phyloP scores from a whole-genome alignment of 2,888 invertebrate species.

The Linyphia triangularis region DNA sequence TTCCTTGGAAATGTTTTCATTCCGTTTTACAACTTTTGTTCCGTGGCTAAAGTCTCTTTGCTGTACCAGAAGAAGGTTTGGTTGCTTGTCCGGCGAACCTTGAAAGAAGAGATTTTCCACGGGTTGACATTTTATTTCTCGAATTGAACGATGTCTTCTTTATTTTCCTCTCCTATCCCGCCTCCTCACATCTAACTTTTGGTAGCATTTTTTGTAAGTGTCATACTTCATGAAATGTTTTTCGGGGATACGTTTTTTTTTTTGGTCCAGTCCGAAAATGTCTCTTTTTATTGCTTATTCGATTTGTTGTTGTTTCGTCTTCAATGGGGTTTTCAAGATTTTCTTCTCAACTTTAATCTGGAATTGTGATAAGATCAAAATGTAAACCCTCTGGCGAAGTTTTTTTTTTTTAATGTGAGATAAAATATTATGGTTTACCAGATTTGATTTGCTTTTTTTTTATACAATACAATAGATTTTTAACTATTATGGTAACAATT shows the following conservation, averaged over 20 bases:
- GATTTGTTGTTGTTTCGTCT: background rate
- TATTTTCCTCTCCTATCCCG: slow-evolving; percentile 24
- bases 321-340: slow-evolving; percentile 6
- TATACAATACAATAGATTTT: too few species aligned
- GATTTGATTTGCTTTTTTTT: background rate
- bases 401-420: background rate
- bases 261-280: background rate
- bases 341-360: slow-evolving; percentile 1
- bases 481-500: too few species aligned
- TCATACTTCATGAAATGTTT: slow-evolving; percentile 62
- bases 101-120: slow-evolving; percentile 63
- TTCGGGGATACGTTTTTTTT: slow-evolving; percentile 39
- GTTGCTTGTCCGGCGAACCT: slow-evolving; percentile 28
- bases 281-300: slow-evolving; percentile 9
- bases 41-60: slow-evolving; percentile 37
- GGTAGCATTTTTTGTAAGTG: slow-evolving; percentile 36
- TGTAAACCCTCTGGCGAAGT: slow-evolving; percentile 19
- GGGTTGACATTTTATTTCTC: slow-evolving; percentile 61
- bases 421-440: slow-evolving; percentile 16
- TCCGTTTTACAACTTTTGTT: slow-evolving; percentile 48
- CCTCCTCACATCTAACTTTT: slow-evolving; percentile 37
- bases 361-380: slow-evolving; percentile 38
- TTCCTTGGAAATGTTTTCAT: slow-evolving; percentile 49
- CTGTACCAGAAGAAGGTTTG: slow-evolving; percentile 8
- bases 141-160: slow-evolving; percentile 27